Percentiles rank a stretch among this genome's conserved stretches.
phyloP scores from a whole-genome alignment of 1,140 invertebrate genomes.

The Drosophila punjabiensis region DNA sequence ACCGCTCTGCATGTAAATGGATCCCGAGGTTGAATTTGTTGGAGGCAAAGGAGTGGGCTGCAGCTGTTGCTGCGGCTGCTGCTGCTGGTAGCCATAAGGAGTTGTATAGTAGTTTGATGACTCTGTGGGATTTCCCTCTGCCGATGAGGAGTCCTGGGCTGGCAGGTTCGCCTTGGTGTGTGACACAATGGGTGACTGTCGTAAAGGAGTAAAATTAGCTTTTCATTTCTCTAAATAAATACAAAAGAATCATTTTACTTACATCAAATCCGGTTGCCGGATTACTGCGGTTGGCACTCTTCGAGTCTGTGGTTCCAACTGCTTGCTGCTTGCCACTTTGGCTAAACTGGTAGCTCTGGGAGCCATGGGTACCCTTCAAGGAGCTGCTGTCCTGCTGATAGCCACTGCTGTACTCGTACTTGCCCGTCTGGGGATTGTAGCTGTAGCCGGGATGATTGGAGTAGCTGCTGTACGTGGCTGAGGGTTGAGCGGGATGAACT shows the following conservation, averaged over 20 bases:
- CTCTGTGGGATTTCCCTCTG: slow-evolving; percentile 4
- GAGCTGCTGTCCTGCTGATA: slow-evolving; percentile 70
- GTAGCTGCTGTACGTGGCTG: slow-evolving; percentile 58
- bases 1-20: slow-evolving; percentile 80
- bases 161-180: slow-evolving; percentile 64
- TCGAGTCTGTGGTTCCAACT: slow-evolving; percentile 74
- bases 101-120: slow-evolving; percentile 67
- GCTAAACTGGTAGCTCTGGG: slow-evolving; percentile 72
- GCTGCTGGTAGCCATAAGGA: slow-evolving; percentile 73
- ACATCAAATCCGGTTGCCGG: slow-evolving; percentile 80
- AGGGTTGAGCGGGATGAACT: not conserved
- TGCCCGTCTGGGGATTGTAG: slow-evolving; percentile 78
- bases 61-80: not conserved
- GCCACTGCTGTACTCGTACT: slow-evolving; percentile 79
- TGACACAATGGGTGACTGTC: slow-evolving; percentile 74
- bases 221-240: not conserved
- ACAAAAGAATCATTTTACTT: slow-evolving; percentile 12
- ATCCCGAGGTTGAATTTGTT: slow-evolving; percentile 17
- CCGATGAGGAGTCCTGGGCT: not conserved
- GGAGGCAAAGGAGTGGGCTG: slow-evolving; percentile 15
- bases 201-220: not conserved
- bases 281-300: slow-evolving; percentile 67
- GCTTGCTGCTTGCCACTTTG: slow-evolving; percentile 65
- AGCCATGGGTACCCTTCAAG: slow-evolving; percentile 23
- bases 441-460: slow-evolving; percentile 83